Percentiles rank a stretch among this genome's conserved stretches.
Evolutionary conservation across 2,113 vertebrate species (phyloP).

Genomic region (Etheostoma spectabile): DNA sequence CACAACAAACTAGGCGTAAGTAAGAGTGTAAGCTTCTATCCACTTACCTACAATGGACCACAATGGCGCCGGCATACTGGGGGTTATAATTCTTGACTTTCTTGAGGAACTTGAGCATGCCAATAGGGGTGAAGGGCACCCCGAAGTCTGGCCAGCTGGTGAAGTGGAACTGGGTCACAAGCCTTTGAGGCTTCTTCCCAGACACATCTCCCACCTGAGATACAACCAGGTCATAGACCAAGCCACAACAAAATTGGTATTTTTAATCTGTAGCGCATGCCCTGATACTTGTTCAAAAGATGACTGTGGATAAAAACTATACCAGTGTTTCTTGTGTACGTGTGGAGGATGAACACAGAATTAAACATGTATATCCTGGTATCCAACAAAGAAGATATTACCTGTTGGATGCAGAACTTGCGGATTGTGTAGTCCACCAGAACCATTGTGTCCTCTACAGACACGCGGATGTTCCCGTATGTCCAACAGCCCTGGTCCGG

Average conservation of each 20-base stretch:
- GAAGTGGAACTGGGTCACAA: constrained; percentile 98
- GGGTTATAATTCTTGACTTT: constrained; percentile 97
- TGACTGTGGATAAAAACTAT: not conserved
- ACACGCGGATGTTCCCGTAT: constrained; percentile 96
- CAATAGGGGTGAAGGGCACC: constrained; percentile 97
- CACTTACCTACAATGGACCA: constrained; percentile 96
- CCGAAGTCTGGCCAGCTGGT: constrained; percentile 99
- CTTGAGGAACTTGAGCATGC: constrained; percentile 99
- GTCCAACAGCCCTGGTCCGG: constrained; percentile 99
- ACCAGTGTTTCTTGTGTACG: not conserved
- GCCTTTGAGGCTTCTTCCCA: constrained; percentile 96
- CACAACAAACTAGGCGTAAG: not conserved
- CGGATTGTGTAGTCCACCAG: constrained; percentile 98
- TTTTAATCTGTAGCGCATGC: not conserved
- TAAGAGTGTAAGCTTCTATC: not conserved
- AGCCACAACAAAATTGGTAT: not conserved
- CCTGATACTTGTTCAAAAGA: not conserved
- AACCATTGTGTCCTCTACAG: constrained; percentile 95
- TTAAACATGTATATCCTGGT: not conserved
- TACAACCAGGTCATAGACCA: not conserved
- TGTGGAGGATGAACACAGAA: not conserved
- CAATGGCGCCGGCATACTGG: constrained; percentile 94
- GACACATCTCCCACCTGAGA: constrained; percentile 94
- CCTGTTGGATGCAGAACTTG: constrained; percentile 99
- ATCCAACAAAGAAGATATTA: constrained; percentile 50